phyloP scores from a whole-genome alignment of 2,797 vertebrate species.

The Cyprinella venusta region DNA sequence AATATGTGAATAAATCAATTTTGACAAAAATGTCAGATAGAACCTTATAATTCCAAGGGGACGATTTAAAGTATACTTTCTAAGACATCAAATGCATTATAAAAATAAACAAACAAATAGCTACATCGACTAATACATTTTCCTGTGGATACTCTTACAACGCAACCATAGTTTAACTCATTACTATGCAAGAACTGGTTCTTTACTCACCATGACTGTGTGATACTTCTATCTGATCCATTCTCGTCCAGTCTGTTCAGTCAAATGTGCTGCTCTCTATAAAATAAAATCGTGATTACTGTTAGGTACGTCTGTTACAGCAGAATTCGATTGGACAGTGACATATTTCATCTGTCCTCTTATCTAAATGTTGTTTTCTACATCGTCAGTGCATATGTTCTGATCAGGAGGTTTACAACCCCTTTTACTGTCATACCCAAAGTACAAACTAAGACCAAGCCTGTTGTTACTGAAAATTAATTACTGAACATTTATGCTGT shows the following conservation, averaged over 20 bases:
- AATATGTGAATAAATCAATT: too few species aligned
- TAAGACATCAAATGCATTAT: background rate
- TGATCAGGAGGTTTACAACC: constrained; percentile 37
- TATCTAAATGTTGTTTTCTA: constrained; percentile 5
- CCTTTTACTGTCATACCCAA: constrained; percentile 35
- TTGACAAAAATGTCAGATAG: too few species aligned
- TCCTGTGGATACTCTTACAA: background rate
- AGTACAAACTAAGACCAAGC: constrained; percentile 44
- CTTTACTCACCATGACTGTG: constrained; percentile 39
- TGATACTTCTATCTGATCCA: constrained; percentile 29
- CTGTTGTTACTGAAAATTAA: background rate
- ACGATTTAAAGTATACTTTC: background rate
- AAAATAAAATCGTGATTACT: background rate
- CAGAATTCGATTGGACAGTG: background rate
- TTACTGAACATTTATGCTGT: background rate
- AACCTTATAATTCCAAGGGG: too few species aligned
- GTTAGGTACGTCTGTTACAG: background rate
- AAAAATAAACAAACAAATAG: background rate
- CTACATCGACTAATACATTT: background rate
- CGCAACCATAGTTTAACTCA: background rate
- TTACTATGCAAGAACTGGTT: background rate
- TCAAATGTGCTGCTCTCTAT: background rate
- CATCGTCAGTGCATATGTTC: background rate
- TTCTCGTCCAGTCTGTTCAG: background rate
- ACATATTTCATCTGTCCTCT: background rate